These are phyloP conservation scores for Valencia hispanica DNA, from an alignment of 2,797 vertebrate genomes.

Conservation along the genomic window DNA sequence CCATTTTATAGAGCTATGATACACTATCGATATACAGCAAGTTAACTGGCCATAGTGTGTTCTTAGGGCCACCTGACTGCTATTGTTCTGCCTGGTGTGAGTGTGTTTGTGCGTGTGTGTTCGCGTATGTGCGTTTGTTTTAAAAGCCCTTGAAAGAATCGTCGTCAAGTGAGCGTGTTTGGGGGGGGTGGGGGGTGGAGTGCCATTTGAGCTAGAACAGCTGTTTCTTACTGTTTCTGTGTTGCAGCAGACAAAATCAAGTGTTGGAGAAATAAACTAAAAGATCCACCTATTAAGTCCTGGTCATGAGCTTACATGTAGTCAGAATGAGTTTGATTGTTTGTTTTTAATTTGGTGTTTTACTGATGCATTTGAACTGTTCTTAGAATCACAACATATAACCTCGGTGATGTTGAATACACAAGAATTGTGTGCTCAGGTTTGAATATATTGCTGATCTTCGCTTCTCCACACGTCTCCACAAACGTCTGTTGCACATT, in stretches of 20 bases:
- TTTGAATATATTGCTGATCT: not conserved
- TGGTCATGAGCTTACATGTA: not conserved
- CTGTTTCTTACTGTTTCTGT: slow-evolving; percentile 43
- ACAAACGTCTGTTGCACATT: not conserved
- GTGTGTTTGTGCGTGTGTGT: slow-evolving; percentile 48
- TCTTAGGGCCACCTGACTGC: slow-evolving; percentile 75
- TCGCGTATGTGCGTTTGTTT: slow-evolving; percentile 50
- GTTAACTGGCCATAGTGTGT: slow-evolving; percentile 62
- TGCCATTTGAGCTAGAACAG: slow-evolving; percentile 52
- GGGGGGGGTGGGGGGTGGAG: slow-evolving; percentile 37
- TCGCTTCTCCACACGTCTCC: not conserved
- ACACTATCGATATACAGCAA: slow-evolving; percentile 69
- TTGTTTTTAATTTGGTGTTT: not conserved
- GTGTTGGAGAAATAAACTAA: slow-evolving; percentile 55
- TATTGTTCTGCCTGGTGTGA: slow-evolving; percentile 73
- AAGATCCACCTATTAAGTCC: slow-evolving; percentile 29
- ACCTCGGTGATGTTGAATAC: not conserved
- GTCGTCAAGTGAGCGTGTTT: slow-evolving; percentile 48
- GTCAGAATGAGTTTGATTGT: slow-evolving; percentile 1
- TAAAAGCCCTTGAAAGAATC: slow-evolving; percentile 67
- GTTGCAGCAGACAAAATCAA: slow-evolving; percentile 61
- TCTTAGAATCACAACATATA: not conserved
- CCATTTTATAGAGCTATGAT: slow-evolving; percentile 72
- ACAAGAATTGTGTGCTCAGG: not conserved
- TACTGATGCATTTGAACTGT: not conserved